Evolutionary conservation across 2,797 vertebrate species (phyloP), one percentile per base, ranked within the genome.

Genomic region (Lagorchestes hirsutus): DNA sequence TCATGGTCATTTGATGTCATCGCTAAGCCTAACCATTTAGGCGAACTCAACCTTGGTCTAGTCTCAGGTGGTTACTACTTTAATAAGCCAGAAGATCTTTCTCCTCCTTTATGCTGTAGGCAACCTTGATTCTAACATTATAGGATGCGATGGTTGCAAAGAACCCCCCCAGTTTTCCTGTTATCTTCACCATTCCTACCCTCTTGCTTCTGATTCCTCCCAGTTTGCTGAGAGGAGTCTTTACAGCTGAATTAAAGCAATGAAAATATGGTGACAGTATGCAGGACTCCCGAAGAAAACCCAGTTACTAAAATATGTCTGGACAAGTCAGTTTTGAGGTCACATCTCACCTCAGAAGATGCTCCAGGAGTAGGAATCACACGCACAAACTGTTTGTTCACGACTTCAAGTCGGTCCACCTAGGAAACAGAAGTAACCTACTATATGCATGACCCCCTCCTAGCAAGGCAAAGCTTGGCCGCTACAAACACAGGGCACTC

Each of bases 321-420:
- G 24, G 14, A 90, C 18, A 22, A 31, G 27, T 50, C 16, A 5
- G 67, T 24, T 90, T 92, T 62, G 92, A 93, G 46, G 8, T 16
- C 31, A 56, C 4, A 27, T 40, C 95, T 97, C 98, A 98, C 99
- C 94, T 99, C 98, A 46, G 98, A 97, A 3, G 98, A 97, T 18
- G 98, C 98, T 95, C 99, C 99, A 0, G 99, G 98, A 13, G 98
- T 91, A 46, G 98, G 98, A 93, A 99, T 98, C 10, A 99, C 99
- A 34, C 98, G 97, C 54, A 99, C 99, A 90, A 98, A 99, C 97
- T 99, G 99, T 91, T 99, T 99, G 98, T 99, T 99, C 50, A 99
- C 98, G 0, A 99, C 99, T 95, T 99, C 99, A 74, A 99, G 96
- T 0, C 99, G 98, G 1, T 99, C 99, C 59, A 99, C 99, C 99